phyloP scores from a whole-genome alignment of 2,113 vertebrate genomes.

The Clupea harengus region DNA sequence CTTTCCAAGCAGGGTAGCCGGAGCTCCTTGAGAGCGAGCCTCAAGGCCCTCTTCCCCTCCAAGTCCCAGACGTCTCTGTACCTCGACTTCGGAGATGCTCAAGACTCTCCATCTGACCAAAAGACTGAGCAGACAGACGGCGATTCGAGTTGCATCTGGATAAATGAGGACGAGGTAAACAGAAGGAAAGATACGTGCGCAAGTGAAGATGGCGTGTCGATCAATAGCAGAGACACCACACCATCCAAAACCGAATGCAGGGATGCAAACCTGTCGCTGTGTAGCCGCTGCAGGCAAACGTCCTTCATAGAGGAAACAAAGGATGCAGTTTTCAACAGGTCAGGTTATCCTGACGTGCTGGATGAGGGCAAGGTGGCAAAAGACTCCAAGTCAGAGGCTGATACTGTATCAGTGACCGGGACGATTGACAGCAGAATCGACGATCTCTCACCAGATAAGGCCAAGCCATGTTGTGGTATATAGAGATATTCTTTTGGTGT shows the following conservation, averaged over 20 bases:
- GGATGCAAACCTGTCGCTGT: background rate
- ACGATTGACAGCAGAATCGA: slow-evolving; percentile 5
- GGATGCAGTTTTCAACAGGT: background rate
- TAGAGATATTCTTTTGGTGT: slow-evolving; percentile 2
- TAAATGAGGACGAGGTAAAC: background rate
- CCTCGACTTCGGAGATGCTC: background rate
- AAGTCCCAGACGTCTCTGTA: background rate
- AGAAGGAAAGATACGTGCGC: background rate
- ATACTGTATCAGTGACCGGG: background rate
- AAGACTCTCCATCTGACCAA: background rate
- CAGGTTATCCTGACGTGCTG: background rate
- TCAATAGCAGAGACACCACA: background rate
- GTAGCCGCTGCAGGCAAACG: slow-evolving; percentile 1
- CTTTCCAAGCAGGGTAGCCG: slow-evolving; percentile 27
- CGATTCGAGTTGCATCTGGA: background rate
- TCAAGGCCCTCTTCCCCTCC: slow-evolving; percentile 16
- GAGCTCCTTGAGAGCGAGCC: slow-evolving; percentile 20
- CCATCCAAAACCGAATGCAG: background rate
- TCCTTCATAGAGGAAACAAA: slow-evolving; percentile 11
- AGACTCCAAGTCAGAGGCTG: slow-evolving; percentile 18
- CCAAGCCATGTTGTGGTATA: slow-evolving; percentile 8
- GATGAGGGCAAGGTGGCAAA: background rate
- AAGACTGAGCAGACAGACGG: background rate
- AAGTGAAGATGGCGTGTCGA: slow-evolving; percentile 17
- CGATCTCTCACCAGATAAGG: slow-evolving; percentile 24